Base-by-base conservation (phyloP, 1,140 invertebrate species). In the Epicauta chinensis region DNA sequence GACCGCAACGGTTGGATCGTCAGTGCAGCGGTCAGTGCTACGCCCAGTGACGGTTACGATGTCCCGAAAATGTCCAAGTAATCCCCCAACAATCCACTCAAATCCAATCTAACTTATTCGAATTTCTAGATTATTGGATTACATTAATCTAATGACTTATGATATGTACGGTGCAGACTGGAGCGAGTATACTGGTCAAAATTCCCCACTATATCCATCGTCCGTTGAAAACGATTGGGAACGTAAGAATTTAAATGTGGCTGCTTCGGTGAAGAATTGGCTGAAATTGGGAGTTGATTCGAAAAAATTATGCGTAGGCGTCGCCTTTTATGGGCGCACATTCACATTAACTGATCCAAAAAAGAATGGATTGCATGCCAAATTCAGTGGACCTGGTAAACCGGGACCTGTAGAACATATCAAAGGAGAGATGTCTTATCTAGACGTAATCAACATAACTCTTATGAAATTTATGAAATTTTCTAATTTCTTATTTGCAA, bases 91-190 rank as follows among this genome's bases (percentile, higher is more conserved):
- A 29, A 43, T 14, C 2, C 15, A n/a, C n/a, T n/a, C n/a, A n/a
- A n/a, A 14, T 4, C 29, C 29, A 94, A 75, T 93, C 63, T 71
- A 71, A 93, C 62, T 48, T 15, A 2, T 38, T 44, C 3, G 31
- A 34, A 36, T 53, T 78, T 82, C 1, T 73, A 78, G 51, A 77
- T 83, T 65, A 31, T 73, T 93, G 12, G 89, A 93, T 65, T 92
- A 89, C 84, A 74, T 82, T 11, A 78, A 82, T 1, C 81, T 93
- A 2, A 91, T 91, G 81, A 81, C 86, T 2, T 92, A 92, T 59
- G 89, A 92, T 60, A 91, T 81, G 63, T 89, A 91, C 58, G 88
- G 87, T 0, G 81, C 87, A 3, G 36, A 38, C 54, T 88, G 86
- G 79, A 86, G 88, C 16, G 2, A 36, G 2, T 46, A 46, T 23